These are phyloP conservation scores for Anolis carolinensis DNA, from an alignment of 2,113 vertebrate genomes.

Conservation along the genomic window DNA sequence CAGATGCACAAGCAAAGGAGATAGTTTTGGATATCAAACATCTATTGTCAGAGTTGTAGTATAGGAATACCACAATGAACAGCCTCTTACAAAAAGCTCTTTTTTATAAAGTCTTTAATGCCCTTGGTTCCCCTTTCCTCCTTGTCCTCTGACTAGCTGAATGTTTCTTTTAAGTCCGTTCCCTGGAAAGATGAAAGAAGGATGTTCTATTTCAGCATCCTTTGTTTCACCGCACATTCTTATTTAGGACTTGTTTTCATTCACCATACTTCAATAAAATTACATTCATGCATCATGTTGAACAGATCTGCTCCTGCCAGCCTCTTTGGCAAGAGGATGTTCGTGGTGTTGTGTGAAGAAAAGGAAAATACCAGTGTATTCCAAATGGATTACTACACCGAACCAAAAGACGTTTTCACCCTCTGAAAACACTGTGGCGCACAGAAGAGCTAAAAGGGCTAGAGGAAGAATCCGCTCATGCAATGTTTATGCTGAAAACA, in stretches of 20 bases:
- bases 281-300: constrained; percentile 33
- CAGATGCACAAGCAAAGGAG: no score
- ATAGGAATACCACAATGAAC: no score
- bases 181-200: constrained; percentile 41
- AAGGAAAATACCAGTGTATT: constrained; percentile 12
- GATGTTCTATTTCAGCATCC: constrained; percentile 20
- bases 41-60: no score
- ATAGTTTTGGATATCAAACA: no score
- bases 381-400: background rate
- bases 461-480: background rate
- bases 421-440: background rate
- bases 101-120: no score
- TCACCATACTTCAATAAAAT: constrained; percentile 50
- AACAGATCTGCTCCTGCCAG: constrained; percentile 26
- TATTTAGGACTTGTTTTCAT: constrained; percentile 46
- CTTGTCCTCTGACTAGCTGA: no score
- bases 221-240: constrained; percentile 52
- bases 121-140: no score
- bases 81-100: no score
- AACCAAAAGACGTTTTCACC: constrained; percentile 15
- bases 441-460: background rate
- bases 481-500: background rate
- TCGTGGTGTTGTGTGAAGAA: background rate
- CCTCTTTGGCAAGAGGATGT: constrained; percentile 12
- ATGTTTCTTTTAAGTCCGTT: no score